phyloP scores from a whole-genome alignment of 1,140 invertebrate species.

The Pectinophora gossypiella region DNA sequence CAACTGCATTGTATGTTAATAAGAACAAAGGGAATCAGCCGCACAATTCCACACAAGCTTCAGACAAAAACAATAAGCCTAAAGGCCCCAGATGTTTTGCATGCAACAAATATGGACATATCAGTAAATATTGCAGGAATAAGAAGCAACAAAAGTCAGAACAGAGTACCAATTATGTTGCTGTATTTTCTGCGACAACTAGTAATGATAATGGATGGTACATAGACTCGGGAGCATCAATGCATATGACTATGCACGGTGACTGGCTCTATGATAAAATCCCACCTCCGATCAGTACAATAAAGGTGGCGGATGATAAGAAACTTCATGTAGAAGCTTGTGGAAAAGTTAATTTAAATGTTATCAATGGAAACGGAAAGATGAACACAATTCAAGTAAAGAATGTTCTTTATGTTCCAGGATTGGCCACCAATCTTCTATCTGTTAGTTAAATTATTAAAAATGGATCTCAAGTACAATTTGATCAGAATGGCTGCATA shows the following conservation, averaged over 20 bases:
- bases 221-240: neutral
- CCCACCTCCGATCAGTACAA: neutral
- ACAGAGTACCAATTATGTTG: neutral
- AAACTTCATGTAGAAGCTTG: neutral
- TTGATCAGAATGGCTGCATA: conserved; percentile 28
- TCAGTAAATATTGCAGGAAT: neutral
- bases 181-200: neutral
- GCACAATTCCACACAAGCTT: neutral
- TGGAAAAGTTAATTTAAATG: neutral
- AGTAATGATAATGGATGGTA: neutral
- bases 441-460: conserved; percentile 1
- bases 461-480: conserved; percentile 30
- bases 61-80: neutral
- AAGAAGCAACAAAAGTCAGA: neutral
- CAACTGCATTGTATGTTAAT: neutral
- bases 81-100: conserved; percentile 1
- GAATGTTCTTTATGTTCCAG: conserved; percentile 4
- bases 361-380: neutral
- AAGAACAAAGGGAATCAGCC: neutral
- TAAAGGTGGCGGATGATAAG: neutral
- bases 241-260: neutral
- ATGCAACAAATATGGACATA: neutral
- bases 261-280: neutral
- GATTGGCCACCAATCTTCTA: neutral
- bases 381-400: neutral